These are phyloP conservation scores for Panulirus ornatus DNA, from an alignment of 1,140 invertebrate species.

Conservation along the genomic window DNA sequence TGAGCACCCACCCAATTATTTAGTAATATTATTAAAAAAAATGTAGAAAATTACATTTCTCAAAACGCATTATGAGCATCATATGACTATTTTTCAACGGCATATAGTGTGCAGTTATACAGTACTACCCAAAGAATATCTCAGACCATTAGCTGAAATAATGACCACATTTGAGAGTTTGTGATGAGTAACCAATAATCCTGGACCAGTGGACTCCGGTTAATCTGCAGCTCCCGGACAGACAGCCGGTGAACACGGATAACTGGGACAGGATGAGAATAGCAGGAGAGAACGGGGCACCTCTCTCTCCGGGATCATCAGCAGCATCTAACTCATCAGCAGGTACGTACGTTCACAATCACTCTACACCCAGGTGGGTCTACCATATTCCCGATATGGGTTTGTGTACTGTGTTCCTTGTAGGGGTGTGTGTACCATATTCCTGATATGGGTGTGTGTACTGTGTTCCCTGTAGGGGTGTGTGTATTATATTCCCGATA, in stretches of 20 bases:
- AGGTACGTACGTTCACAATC: conserved; percentile 28
- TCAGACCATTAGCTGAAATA: neutral
- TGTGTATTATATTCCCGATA: no score
- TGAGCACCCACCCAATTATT: neutral
- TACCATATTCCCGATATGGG: no score
- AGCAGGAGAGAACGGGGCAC: conserved; percentile 61
- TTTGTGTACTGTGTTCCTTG: no score
- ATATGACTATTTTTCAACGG: neutral
- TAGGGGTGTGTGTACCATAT: no score
- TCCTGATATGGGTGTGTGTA: no score
- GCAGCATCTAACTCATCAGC: conserved; percentile 64
- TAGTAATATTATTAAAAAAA: neutral
- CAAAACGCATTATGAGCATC: neutral
- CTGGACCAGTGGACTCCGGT: neutral
- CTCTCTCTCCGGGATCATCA: conserved; percentile 55
- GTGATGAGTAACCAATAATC: neutral
- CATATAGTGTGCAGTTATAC: neutral
- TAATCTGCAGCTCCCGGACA: neutral
- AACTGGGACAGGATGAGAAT: conserved; percentile 56
- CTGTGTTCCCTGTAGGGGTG: no score
- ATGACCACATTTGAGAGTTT: no score
- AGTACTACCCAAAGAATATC: neutral
- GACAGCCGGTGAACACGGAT: neutral
- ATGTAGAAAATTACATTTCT: neutral
- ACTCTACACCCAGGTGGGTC: no score